Base-by-base conservation (phyloP, 2,888 invertebrate species). In the Parnassius apollo region DNA sequence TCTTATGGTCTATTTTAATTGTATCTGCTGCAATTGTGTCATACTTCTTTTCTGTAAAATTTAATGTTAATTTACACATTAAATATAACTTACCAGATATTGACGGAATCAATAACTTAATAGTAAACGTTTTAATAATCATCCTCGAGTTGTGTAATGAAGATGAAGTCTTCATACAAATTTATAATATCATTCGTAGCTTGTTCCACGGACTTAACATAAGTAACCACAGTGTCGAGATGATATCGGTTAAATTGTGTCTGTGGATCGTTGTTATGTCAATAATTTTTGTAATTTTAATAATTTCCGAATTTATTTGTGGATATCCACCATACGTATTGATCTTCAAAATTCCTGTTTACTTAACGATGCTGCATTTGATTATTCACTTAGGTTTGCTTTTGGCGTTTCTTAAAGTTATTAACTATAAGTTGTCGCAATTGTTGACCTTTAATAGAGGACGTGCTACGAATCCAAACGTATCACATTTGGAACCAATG, bases 331-430 rank as follows among this genome's bases (percentile, higher is more conserved):
- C 83, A 0, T 76, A 67, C 52, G 66, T 73, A 10, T 61, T 81
- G 57, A 4, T 82, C 7, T 69, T 79, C 56, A 76, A 75, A 67
- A 75, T 82, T 51, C 85, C 83, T 2, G 69, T 73, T 9, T 82
- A 76, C 71, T 67, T 86, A 35, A 70, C 78, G 2, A 65, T 74
- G 18, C 65, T 73, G 44, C 82, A 86, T 71, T 73, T 85, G 52
- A 65, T 75, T 25, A 64, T 80, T 62, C 81, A 86, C 64, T 68
- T 85, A 10, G 77, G 70, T 61, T 54, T 83, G 13, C 65, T 81
- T 50, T 63, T 78, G 10, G 76, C 76, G 42, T 46, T 78, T 42
- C 65, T 83, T 42, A 82, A 77, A 66, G 59, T 75, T 9, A 59
- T 84, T 2, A 85, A 81, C 62, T 22, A 64, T 12, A 65, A 71